Evolutionary conservation across 1,140 invertebrate species (phyloP).

Genomic region (Pteromalus puparum): DNA sequence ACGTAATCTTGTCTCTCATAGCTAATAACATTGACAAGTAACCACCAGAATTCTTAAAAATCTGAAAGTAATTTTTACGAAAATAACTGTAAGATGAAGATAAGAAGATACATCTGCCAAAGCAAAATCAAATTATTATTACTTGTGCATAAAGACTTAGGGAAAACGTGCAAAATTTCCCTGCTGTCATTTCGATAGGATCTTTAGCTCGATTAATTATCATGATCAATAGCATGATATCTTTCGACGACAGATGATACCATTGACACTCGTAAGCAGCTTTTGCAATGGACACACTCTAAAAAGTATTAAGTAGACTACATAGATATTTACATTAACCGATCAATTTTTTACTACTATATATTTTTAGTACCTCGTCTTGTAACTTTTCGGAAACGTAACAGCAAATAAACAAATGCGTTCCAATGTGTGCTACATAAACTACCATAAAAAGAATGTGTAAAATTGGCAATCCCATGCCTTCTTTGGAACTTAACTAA

Average conservation of each 20-base stretch:
- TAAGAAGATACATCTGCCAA: no score
- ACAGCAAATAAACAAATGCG: constrained; percentile 43
- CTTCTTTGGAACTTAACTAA: constrained; percentile 3
- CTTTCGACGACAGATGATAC: constrained; percentile 29
- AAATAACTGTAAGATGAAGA: not conserved
- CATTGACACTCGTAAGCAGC: constrained; percentile 38
- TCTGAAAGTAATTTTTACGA: constrained; percentile 58
- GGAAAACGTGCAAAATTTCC: constrained; percentile 43
- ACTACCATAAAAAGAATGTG: constrained; percentile 43
- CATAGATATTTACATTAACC: not conserved
- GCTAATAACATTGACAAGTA: constrained; percentile 60
- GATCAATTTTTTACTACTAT: not conserved
- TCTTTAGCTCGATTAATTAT: constrained; percentile 28
- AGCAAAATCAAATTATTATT: not conserved
- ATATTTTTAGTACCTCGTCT: constrained; percentile 39
- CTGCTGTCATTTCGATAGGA: constrained; percentile 39
- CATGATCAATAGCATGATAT: constrained; percentile 27
- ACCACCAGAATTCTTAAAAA: constrained; percentile 59
- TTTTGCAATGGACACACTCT: constrained; percentile 31
- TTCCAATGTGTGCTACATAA: constrained; percentile 26
- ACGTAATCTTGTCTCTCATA: constrained; percentile 31
- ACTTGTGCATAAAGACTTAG: constrained; percentile 31
- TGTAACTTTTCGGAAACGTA: constrained; percentile 43
- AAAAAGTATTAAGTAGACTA: no score
- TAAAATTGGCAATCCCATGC: not conserved